Evolutionary conservation across 2,888 invertebrate species (phyloP).

Genomic region (Copidosoma aretas): DNA sequence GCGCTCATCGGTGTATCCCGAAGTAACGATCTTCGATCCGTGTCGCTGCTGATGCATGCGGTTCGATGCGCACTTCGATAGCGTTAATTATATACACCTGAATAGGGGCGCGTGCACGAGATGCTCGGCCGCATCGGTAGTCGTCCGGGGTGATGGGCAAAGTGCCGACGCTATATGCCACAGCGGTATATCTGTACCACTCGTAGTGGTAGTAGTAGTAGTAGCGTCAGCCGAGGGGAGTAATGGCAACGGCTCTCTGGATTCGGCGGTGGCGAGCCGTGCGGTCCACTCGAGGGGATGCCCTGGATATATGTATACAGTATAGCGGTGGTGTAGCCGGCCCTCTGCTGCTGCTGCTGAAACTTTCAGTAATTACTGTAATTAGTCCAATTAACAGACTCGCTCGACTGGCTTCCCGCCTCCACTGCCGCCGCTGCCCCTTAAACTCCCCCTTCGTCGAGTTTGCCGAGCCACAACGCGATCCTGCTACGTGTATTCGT

Average conservation of each 20-base stretch:
- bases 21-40: constrained; percentile 23
- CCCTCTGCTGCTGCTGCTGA: constrained; percentile 48
- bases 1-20: too few species aligned
- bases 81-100: constrained; percentile 31
- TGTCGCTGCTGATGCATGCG: constrained; percentile 50
- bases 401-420: constrained; percentile 57
- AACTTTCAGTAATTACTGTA: constrained; percentile 63
- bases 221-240: background rate
- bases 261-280: constrained; percentile 43
- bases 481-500: constrained; percentile 5
- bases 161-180: constrained; percentile 27
- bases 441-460: background rate
- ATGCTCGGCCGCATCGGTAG: background rate
- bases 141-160: constrained; percentile 24
- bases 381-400: constrained; percentile 63
- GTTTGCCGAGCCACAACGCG: constrained; percentile 26
- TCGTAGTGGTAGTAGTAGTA: background rate
- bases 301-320: constrained; percentile 45
- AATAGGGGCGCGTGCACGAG: constrained; percentile 18
- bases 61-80: constrained; percentile 46
- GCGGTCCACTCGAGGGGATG: constrained; percentile 41
- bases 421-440: constrained; percentile 9
- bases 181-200: too few species aligned
- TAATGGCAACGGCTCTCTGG: constrained; percentile 18
- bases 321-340: constrained; percentile 23